Percentiles rank a stretch among this genome's conserved stretches.
These are phyloP conservation scores for Cercopithecus mona DNA, from an alignment of 2,113 vertebrate species.

Conservation along the genomic window DNA sequence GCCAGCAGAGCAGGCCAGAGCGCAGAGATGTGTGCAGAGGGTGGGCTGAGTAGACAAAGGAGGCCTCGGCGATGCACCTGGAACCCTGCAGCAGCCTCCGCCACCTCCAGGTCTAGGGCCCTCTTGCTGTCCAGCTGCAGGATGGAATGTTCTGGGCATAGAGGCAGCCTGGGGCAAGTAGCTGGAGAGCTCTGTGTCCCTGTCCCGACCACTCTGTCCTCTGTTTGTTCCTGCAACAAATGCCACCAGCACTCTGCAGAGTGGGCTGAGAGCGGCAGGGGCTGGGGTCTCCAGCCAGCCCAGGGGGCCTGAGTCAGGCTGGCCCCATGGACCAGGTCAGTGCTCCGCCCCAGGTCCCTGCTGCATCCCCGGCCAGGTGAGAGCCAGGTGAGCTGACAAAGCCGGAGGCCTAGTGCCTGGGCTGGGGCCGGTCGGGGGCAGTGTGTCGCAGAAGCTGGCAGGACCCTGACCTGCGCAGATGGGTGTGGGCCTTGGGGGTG, in stretches of 20 bases:
- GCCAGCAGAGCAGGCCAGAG: background rate
- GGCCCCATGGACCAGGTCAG: background rate
- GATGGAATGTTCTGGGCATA: background rate
- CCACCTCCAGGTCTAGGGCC: background rate
- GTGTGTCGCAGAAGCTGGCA: background rate
- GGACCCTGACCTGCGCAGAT: no score
- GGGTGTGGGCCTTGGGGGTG: background rate
- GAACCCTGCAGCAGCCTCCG: fast-evolving
- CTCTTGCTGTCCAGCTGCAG: background rate
- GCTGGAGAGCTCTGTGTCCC: background rate
- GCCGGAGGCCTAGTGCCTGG: background rate
- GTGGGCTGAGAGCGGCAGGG: background rate
- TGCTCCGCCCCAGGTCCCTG: no score
- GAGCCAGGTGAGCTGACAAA: background rate
- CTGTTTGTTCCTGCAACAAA: background rate
- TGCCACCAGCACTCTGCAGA: background rate
- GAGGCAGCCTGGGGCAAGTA: background rate
- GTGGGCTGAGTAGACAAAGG: background rate
- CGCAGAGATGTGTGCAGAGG: background rate
- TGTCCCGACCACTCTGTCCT: background rate
- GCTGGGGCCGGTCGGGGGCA: no score
- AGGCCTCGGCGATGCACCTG: fast-evolving
- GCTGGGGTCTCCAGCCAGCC: background rate
- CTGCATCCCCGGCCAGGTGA: background rate
- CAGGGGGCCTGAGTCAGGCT: fast-evolving